Base-by-base conservation (phyloP, 1,140 invertebrate genomes). In the Drosophila burlai region DNA sequence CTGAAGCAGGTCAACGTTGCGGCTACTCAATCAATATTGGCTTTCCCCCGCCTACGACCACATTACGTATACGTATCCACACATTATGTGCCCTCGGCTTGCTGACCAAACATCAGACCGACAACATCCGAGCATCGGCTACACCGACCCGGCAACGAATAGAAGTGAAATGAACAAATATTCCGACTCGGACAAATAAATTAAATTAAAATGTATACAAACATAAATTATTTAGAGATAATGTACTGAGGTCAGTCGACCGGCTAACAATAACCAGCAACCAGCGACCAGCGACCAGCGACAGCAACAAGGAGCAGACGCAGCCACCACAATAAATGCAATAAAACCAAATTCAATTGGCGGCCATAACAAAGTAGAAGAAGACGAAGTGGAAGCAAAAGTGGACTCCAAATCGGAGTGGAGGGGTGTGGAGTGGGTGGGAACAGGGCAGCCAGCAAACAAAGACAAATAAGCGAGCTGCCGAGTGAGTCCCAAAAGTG, bases 171-270 rank as follows among this genome's bases (percentile, higher is more conserved):
- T 50, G 61, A 83, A 81, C 81, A 87, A 83, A 86, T 86, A 87
- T 78, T 74, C 83, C 40, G 67, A 43, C 42, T 77, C 62, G 83
- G 67, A 60, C 83, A 86, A 87, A 87, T 87, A 87, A 87, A 87
- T 87, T 84, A 87, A 87, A 87, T 87, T 87, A 87, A 87, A 87
- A 87, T 89, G 84, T 87, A 87, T 89, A 87, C 84, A 87, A 89
- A 87, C 84, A 87, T 87, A 87, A 87, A 87, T 87, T 87, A 87
- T 87, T 87, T 87, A 87, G 84, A 87, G 84, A 89, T 87, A 87
- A 87, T 87, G 84, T 89, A 87, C 84, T 89, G 64, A 73, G 76
- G 76, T 58, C 71, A 73, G 71, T 73, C 68, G 71, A 73, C 38
- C 71, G 57, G 55, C 71, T 73, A 73, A 73, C 71, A 73, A 73